A percentile compares a stretch with the other conserved stretches of the same genome.
Evolutionary conservation across 64 coral and sea anemone genomes (phyloP).

Genomic region (Pachyseris speciosa): DNA sequence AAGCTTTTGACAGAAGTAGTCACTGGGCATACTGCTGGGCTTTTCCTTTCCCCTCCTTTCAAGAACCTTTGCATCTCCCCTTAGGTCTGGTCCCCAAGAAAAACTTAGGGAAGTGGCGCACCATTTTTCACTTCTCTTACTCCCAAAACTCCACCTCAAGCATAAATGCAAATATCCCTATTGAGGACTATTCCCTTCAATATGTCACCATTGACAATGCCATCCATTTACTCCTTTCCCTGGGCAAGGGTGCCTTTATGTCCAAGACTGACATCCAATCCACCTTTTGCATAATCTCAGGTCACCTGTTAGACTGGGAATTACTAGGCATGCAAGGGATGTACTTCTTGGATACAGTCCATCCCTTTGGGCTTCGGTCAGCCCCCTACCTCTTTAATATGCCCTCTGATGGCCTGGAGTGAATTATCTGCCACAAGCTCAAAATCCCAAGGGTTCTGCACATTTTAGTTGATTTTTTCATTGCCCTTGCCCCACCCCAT

Average conservation of each 20-base stretch:
- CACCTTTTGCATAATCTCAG: constrained; percentile 20
- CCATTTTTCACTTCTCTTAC: constrained; percentile 21
- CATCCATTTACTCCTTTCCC: too few species aligned
- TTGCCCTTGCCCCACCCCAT: not conserved
- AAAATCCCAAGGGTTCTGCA: not conserved
- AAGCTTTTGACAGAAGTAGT: not conserved
- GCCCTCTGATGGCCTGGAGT: not conserved
- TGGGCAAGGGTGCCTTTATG: too few species aligned
- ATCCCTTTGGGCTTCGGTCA: constrained; percentile 4
- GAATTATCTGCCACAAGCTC: constrained; percentile 3
- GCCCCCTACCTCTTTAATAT: not conserved
- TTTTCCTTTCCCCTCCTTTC: not conserved
- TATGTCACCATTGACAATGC: too few species aligned
- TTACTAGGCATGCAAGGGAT: constrained; percentile 1
- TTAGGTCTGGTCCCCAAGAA: constrained; percentile 36
- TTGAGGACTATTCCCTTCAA: not conserved
- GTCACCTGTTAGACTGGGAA: constrained; percentile 27
- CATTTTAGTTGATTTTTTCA: constrained; percentile 26
- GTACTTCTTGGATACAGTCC: constrained; percentile 5
- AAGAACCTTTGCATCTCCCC: not conserved
- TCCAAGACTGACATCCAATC: too few species aligned
- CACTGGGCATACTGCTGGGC: not conserved
- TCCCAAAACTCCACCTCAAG: not conserved
- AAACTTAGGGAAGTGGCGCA: constrained; percentile 14
- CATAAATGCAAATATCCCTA: not conserved